phyloP scores from a whole-genome alignment of 2,888 invertebrate genomes.

The Oscheius onirici region DNA sequence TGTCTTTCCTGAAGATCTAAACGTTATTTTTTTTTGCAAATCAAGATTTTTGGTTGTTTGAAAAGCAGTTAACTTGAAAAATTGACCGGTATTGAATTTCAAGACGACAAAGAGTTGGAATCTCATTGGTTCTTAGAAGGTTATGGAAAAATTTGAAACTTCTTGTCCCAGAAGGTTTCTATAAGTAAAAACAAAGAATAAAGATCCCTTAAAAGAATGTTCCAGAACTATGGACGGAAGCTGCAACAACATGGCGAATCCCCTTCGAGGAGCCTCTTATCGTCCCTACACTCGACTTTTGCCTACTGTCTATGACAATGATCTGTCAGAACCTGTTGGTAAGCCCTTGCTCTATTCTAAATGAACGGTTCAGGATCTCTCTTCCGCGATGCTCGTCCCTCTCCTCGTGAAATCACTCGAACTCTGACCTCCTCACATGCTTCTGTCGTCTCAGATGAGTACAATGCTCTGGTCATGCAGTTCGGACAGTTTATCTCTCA shows the following conservation, averaged over 20 bases:
- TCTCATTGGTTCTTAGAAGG: too few relatives aligned
- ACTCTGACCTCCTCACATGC: conserved; percentile 62
- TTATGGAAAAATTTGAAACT: too few relatives aligned
- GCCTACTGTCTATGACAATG: conserved; percentile 67
- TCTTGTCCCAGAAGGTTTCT: too few relatives aligned
- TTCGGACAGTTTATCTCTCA: conserved; percentile 68
- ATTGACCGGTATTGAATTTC: too few relatives aligned
- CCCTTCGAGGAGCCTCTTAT: conserved; percentile 90
- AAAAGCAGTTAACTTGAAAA: too few relatives aligned
- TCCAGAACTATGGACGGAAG: conserved; percentile 90
- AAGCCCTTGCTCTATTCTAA: conserved; percentile 25
- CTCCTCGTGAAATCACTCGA: conserved; percentile 62
- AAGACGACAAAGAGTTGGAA: too few relatives aligned
- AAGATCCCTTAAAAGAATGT: too few relatives aligned
- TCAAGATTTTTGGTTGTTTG: too few relatives aligned
- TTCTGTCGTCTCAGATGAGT: conserved; percentile 63
- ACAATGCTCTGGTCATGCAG: conserved; percentile 69
- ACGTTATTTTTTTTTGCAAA: too few relatives aligned
- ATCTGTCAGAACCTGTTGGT: conserved; percentile 67
- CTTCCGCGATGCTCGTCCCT: conserved; percentile 57
- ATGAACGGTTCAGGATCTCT: conserved; percentile 40
- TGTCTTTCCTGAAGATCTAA: too few relatives aligned
- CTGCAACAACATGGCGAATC: conserved; percentile 90
- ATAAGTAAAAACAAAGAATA: too few relatives aligned
- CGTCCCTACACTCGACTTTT: conserved; percentile 76